Evolutionary conservation across 1,140 invertebrate genomes (phyloP), one percentile per base, ranked within the genome.

Genomic region (Bombus cullumanus): DNA sequence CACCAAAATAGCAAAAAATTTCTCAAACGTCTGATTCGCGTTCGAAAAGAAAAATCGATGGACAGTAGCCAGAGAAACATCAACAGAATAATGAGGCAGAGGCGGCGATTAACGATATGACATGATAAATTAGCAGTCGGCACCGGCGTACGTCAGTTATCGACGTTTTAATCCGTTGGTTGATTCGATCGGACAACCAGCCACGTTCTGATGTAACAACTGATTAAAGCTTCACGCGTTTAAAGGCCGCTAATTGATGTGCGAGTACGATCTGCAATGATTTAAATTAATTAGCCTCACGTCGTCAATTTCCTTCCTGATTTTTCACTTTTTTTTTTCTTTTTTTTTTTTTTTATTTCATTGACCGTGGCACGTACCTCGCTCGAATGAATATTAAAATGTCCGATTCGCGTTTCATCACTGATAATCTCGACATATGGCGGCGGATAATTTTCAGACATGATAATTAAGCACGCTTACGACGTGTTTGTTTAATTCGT

Each of bases 171-270:
- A 81, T 81, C 68, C 78, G 64, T 41, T 53, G 43, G 78, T 53
- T 80, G 78, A 68, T 69, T 80, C 78, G 31, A 3, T 22, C 34
- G 31, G 66, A 76, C 34, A 76, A 76, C 34, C 47, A 31, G 12
- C 25, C 71, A 31, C 71, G 71, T 43, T 43, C 28, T 39, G 28
- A 39, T 53, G 34, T 71, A 69, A 69, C 66, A 37, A 37, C 41
- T 87, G 81, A 83, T 88, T 83, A 83, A 71, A 86, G 87, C 62
- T 78, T 73, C 62, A 64, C 6, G 9, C 53, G 64, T 47, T 81
- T 59, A 59, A 34, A 43, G 59, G 59, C 64, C 74, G 68, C 82
- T 86, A 83, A 88, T 71, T 53, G 66, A 43, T 31, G 8, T 22
- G 13, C 31, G 28, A 71, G 13, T 39, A n/a, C 18, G 10, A 0